These are phyloP conservation scores for Triplophysa dalaica DNA, from an alignment of 2,113 vertebrate genomes.

Conservation along the genomic window DNA sequence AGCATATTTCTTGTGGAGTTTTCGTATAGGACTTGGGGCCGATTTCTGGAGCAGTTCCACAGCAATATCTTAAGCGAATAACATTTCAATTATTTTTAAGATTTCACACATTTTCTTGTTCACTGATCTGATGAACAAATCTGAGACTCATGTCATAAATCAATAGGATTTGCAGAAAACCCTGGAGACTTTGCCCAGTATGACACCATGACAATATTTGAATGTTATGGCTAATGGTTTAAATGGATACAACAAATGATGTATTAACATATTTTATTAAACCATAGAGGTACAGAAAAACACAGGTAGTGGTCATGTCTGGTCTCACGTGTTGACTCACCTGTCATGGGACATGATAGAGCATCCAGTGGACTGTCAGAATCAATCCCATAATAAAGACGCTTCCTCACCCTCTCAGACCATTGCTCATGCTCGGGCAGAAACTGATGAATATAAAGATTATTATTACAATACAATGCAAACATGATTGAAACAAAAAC, in stretches of 20 bases:
- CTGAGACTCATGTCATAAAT: too few relatives aligned
- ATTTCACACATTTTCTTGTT: background rate
- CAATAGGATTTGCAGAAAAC: too few relatives aligned
- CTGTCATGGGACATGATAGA: conserved; percentile 92
- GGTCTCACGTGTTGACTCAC: conserved; percentile 63
- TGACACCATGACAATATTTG: background rate
- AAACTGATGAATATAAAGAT: conserved; percentile 67
- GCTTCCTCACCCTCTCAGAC: conserved; percentile 84
- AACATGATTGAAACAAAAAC: too few relatives aligned
- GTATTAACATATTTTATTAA: too few relatives aligned
- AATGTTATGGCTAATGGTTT: too few relatives aligned
- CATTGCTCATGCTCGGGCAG: conserved; percentile 90
- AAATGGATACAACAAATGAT: background rate
- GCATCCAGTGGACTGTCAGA: conserved; percentile 83
- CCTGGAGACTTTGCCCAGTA: too few relatives aligned
- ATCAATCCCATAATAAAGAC: conserved; percentile 93
- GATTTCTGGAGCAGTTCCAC: conserved; percentile 96
- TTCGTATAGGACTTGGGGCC: conserved; percentile 92
- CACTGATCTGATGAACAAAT: background rate
- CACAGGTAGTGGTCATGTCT: too few relatives aligned
- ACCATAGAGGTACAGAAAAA: too few relatives aligned
- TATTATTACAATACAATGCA: conserved; percentile 53
- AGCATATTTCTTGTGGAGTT: conserved; percentile 95
- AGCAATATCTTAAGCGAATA: conserved; percentile 84
- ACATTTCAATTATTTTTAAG: background rate